Evolutionary conservation across 2,113 vertebrate genomes (phyloP).

Genomic region (Chionodraco myersi): DNA sequence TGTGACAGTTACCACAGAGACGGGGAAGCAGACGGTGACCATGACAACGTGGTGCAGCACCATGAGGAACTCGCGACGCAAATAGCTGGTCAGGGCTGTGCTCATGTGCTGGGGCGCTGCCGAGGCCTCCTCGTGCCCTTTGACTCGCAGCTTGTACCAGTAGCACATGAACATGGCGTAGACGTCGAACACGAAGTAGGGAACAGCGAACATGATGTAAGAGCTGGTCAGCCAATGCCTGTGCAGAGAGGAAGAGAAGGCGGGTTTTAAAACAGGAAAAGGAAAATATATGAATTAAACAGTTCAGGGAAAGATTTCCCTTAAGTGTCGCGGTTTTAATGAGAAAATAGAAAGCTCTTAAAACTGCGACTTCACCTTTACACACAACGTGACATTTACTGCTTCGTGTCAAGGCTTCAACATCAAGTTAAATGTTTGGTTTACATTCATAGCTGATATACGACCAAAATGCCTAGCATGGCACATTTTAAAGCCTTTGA

Average conservation of each 20-base stretch:
- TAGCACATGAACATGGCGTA: conserved; percentile 96
- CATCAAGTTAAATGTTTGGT: background rate
- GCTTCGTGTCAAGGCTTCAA: background rate
- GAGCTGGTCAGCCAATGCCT: conserved; percentile 92
- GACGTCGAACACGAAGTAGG: conserved; percentile 94
- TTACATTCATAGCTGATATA: background rate
- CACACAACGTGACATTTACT: background rate
- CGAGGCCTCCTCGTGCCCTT: conserved; percentile 86
- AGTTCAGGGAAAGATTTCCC: background rate
- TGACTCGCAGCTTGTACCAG: conserved; percentile 91
- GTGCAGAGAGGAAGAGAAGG: conserved; percentile 16
- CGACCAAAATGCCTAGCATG: background rate
- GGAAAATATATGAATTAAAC: background rate
- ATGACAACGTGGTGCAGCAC: conserved; percentile 92
- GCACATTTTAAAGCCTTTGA: background rate
- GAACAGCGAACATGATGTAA: conserved; percentile 92
- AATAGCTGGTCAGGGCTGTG: conserved; percentile 83
- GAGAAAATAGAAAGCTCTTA: background rate
- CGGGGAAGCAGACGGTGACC: conserved; percentile 92
- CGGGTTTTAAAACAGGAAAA: background rate
- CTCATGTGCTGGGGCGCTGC: conserved; percentile 71
- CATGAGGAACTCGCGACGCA: conserved; percentile 93
- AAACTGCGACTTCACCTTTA: background rate
- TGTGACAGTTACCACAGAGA: conserved; percentile 89
- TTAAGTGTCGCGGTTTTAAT: background rate